Evolutionary conservation across 2,113 vertebrate genomes (phyloP).

Genomic region (Hymenochirus boettgeri): DNA sequence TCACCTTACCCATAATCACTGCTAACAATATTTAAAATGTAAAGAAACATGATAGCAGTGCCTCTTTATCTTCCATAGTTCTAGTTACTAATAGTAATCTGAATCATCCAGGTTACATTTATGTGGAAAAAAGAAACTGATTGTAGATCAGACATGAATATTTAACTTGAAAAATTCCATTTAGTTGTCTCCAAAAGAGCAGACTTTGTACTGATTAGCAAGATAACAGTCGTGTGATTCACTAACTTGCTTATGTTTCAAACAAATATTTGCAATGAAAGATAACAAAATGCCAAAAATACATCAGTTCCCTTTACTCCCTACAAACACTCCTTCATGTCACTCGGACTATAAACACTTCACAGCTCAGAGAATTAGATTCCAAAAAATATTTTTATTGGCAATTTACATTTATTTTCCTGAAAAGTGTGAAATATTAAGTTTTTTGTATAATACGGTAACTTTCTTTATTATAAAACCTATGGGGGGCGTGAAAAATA

Average conservation of each 20-base stretch:
- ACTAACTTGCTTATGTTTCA: conserved; percentile 58
- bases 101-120: no score
- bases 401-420: no score
- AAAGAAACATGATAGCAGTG: no score
- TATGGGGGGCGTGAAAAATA: no score
- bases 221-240: conserved; percentile 59
- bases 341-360: conserved; percentile 44
- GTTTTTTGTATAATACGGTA: no score
- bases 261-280: conserved; percentile 68
- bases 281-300: conserved; percentile 53
- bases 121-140: not conserved
- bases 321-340: conserved; percentile 49
- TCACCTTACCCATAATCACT: no score
- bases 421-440: no score
- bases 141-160: not conserved
- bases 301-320: conserved; percentile 47
- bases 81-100: no score
- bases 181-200: conserved; percentile 48
- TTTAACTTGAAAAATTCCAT: conserved; percentile 30
- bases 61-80: no score
- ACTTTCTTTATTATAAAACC: no score
- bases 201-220: conserved; percentile 58
- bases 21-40: no score
- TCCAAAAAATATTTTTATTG: not conserved
- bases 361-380: conserved; percentile 18